Conservation (phyloP, 2,888 invertebrate species). For the Orthonychiurus folsomi region DNA sequence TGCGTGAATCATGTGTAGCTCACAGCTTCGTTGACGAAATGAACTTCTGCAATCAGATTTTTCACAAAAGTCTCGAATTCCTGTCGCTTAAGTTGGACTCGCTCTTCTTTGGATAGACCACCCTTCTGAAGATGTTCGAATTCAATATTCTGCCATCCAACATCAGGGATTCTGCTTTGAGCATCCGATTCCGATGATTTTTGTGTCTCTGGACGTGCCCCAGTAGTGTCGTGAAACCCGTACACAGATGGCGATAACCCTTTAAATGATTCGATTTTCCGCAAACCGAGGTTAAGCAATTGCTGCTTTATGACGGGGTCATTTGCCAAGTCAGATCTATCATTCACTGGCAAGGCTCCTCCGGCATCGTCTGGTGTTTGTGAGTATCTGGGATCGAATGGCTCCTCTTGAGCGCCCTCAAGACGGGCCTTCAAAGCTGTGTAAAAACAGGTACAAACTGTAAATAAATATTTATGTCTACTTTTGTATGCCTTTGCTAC, state of each 20-base stretch:
- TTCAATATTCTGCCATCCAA: neutral
- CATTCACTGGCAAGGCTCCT: neutral
- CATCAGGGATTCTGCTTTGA: neutral
- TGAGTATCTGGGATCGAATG: neutral
- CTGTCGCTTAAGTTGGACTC: neutral
- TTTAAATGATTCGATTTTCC: neutral
- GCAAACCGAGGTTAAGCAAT: neutral
- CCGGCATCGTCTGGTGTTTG: no score
- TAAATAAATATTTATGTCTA: no score
- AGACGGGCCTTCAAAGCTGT: neutral
- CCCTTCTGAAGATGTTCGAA: neutral
- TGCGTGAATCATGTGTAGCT: no score
- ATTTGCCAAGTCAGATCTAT: neutral
- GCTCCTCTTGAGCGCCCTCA: neutral
- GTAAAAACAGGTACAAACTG: no score
- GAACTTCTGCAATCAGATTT: conserved; percentile 18
- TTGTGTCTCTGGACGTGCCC: neutral
- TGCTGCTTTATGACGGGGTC: neutral
- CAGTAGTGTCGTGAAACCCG: neutral
- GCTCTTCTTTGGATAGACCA: neutral
- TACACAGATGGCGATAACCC: neutral
- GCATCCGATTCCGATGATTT: neutral
- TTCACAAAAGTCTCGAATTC: conserved; percentile 24
- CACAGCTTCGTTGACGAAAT: conserved; percentile 18
- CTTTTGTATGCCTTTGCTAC: no score